These are phyloP conservation scores for Saguinus imperator DNA, from an alignment of 2,113 vertebrate species.

Conservation along the genomic window DNA sequence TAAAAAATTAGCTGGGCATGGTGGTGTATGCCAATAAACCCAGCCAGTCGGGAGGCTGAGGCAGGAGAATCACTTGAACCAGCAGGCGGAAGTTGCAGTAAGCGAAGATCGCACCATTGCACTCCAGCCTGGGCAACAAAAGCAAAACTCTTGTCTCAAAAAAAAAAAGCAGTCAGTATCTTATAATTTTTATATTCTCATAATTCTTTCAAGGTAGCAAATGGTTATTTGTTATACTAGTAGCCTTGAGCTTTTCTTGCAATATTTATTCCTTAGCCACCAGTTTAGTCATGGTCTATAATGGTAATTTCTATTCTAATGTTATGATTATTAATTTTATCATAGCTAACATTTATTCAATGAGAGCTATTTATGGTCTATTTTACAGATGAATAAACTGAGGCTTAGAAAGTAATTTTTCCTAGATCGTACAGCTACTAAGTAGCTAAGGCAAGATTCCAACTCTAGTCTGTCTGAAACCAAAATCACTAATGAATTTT, in stretches of 20 bases:
- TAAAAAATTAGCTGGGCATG: no score
- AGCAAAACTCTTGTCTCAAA: no score
- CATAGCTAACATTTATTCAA: not conserved
- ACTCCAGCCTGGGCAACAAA: no score
- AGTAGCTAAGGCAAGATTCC: not conserved
- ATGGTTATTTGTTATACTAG: not conserved
- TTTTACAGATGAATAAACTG: not conserved
- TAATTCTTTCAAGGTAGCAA: conserved; percentile 24
- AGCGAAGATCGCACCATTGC: no score
- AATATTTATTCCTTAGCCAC: not conserved
- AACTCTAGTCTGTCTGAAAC: not conserved
- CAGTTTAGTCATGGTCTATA: not conserved
- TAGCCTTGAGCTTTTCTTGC: conserved; percentile 1
- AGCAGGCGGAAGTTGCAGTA: no score
- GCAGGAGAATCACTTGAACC: no score
- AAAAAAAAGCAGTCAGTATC: not conserved
- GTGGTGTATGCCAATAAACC: not conserved
- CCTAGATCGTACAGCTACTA: not conserved
- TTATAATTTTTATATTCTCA: not conserved
- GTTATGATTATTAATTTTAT: conserved; percentile 16
- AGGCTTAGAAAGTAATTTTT: conserved; percentile 34
- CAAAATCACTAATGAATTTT: not conserved
- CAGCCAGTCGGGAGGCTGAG: no score
- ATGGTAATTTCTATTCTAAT: not conserved
- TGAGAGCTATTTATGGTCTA: not conserved